phyloP scores from a whole-genome alignment of 2,113 vertebrate genomes.

The Setophaga kirtlandii region DNA sequence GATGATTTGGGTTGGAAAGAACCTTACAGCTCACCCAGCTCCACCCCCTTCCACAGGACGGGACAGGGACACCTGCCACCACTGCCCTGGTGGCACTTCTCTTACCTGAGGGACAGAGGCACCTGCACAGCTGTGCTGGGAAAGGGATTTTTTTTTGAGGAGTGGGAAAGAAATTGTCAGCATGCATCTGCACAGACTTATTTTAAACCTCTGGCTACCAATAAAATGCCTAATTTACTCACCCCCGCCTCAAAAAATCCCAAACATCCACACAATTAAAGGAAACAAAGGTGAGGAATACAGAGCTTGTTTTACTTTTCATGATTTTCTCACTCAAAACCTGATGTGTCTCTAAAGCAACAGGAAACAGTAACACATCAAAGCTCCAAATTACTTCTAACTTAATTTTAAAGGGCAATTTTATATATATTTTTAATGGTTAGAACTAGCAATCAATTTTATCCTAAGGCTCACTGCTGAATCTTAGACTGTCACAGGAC shows the following conservation, averaged over 20 bases:
- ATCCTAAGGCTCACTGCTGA: background rate
- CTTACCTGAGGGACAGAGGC: background rate
- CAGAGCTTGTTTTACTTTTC: background rate
- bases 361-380: background rate
- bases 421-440: accelerated
- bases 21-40: background rate
- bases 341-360: background rate
- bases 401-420: background rate
- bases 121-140: background rate
- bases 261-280: background rate
- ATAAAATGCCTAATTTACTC: background rate
- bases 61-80: background rate
- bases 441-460: background rate
- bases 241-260: background rate
- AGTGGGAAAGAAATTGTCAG: background rate
- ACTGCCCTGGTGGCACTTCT: background rate
- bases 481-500: background rate
- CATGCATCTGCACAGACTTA: accelerated
- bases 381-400: background rate
- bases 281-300: background rate
- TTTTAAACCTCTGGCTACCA: background rate
- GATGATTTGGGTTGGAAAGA: background rate
- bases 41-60: background rate
- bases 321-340: background rate
- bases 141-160: background rate